Conservation (phyloP, 1,140 invertebrate genomes). For the Monochamus saltuarius region DNA sequence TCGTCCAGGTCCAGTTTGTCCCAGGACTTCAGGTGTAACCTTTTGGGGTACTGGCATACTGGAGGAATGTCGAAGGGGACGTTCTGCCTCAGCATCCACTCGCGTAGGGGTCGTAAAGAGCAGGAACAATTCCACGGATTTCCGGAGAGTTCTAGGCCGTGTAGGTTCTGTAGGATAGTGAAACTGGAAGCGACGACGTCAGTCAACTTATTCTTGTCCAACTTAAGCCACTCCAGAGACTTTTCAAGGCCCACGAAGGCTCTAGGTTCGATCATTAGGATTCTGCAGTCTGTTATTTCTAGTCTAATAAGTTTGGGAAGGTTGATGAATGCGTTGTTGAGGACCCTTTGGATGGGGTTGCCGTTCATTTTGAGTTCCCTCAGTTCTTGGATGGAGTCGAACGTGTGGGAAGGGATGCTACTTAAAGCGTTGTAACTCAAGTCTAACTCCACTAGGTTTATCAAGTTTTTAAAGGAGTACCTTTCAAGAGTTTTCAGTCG, state of each 20-base stretch:
- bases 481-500: slow-evolving; percentile 62
- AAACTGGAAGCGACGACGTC: slow-evolving; percentile 66
- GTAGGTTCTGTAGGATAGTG: slow-evolving; percentile 65
- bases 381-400: slow-evolving; percentile 70
- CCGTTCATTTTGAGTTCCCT: slow-evolving; percentile 71
- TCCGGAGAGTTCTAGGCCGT: slow-evolving; percentile 70
- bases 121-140: slow-evolving; percentile 86
- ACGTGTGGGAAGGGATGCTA: slow-evolving; percentile 67
- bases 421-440: slow-evolving; percentile 70
- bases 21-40: slow-evolving; percentile 67
- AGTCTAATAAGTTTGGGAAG: slow-evolving; percentile 70
- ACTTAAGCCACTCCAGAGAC: slow-evolving; percentile 70
- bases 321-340: slow-evolving; percentile 67
- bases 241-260: slow-evolving; percentile 73
- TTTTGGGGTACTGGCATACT: slow-evolving; percentile 62
- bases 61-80: slow-evolving; percentile 71
- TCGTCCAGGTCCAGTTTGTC: slow-evolving; percentile 74
- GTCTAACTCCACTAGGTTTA: slow-evolving; percentile 76
- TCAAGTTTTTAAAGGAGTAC: slow-evolving; percentile 67
- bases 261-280: slow-evolving; percentile 64
- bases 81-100: slow-evolving; percentile 77
- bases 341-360: slow-evolving; percentile 70
- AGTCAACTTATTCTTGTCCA: slow-evolving; percentile 72
- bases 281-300: slow-evolving; percentile 70
- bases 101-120: slow-evolving; percentile 66